phyloP scores from a whole-genome alignment of 1,140 invertebrate species.

The Monomorium pharaonis region DNA sequence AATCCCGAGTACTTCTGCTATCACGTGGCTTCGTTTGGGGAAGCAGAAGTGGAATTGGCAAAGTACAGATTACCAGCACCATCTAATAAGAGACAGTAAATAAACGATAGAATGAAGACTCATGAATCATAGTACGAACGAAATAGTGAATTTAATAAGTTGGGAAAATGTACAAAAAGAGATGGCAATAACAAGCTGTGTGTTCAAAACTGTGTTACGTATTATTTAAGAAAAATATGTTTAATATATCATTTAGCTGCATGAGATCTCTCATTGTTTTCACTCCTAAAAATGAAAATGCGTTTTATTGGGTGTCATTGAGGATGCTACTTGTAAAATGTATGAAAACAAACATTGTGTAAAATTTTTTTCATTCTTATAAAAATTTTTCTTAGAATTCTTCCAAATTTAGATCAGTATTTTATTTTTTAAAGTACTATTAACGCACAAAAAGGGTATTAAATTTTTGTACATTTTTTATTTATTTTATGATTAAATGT shows the following conservation, averaged over 20 bases:
- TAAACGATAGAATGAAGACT: conserved; percentile 1
- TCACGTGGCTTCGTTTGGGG: conserved; percentile 91
- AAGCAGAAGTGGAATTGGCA: conserved; percentile 94
- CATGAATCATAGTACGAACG: too few relatives aligned
- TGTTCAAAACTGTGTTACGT: background rate
- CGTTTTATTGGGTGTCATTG: background rate
- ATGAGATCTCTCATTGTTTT: background rate
- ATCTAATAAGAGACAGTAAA: conserved; percentile 83
- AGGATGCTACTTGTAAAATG: background rate
- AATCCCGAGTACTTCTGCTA: conserved; percentile 95
- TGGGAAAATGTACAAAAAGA: background rate
- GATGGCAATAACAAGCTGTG: background rate
- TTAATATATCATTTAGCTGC: background rate
- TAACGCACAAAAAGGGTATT: too few relatives aligned
- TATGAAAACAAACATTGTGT: background rate
- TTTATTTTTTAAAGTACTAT: too few relatives aligned
- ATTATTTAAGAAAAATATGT: background rate
- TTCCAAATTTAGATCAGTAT: too few relatives aligned
- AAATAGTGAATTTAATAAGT: conserved; percentile 3
- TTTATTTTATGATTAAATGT: too few relatives aligned
- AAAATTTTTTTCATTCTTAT: background rate
- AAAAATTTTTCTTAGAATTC: too few relatives aligned
- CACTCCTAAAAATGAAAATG: background rate
- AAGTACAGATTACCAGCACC: conserved; percentile 92
- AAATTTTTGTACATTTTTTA: too few relatives aligned